Percentiles rank a stretch among this genome's conserved stretches.
Evolutionary conservation across 2,888 invertebrate genomes (phyloP).

Genomic region (Oscheius sp.): DNA sequence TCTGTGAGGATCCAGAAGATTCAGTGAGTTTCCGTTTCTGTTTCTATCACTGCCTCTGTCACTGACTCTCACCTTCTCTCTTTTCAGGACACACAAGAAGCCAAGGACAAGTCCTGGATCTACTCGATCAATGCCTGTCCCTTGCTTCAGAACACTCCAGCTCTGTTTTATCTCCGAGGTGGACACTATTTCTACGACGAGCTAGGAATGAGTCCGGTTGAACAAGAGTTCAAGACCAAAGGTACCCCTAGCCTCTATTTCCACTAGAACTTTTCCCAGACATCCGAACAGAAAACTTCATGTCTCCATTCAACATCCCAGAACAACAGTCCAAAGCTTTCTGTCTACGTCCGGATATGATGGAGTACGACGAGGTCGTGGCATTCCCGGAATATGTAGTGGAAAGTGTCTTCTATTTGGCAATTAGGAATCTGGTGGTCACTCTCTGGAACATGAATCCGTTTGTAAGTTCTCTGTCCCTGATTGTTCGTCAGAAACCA

Average conservation of each 20-base stretch:
- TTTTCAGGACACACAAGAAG: slow-evolving; percentile 25
- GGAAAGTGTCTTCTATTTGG: slow-evolving; percentile 72
- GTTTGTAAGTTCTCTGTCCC: slow-evolving; percentile 65
- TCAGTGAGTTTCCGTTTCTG: slow-evolving; percentile 19
- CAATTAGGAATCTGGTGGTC: slow-evolving; percentile 75
- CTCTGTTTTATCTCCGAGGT: slow-evolving; percentile 30
- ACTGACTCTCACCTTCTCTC: neutral
- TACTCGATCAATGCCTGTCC: slow-evolving; percentile 46
- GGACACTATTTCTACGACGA: slow-evolving; percentile 63
- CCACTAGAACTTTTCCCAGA: slow-evolving; percentile 22
- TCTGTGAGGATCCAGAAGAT: slow-evolving; percentile 45
- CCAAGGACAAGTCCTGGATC: slow-evolving; percentile 30
- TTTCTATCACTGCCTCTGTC: neutral
- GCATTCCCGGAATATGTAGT: slow-evolving; percentile 73
- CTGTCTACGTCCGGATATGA: slow-evolving; percentile 73
- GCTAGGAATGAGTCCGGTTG: slow-evolving; percentile 58
- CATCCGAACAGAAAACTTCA: slow-evolving; percentile 38
- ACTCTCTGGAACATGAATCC: slow-evolving; percentile 75
- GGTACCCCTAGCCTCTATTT: neutral
- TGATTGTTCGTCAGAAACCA: neutral
- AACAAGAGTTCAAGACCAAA: slow-evolving; percentile 27
- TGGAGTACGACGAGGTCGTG: slow-evolving; percentile 71
- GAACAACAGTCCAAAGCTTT: slow-evolving; percentile 60
- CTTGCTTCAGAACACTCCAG: slow-evolving; percentile 59
- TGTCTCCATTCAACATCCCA: slow-evolving; percentile 65